Conservation (phyloP, 2,797 vertebrate genomes). For the Schizothorax lantsangensis region DNA sequence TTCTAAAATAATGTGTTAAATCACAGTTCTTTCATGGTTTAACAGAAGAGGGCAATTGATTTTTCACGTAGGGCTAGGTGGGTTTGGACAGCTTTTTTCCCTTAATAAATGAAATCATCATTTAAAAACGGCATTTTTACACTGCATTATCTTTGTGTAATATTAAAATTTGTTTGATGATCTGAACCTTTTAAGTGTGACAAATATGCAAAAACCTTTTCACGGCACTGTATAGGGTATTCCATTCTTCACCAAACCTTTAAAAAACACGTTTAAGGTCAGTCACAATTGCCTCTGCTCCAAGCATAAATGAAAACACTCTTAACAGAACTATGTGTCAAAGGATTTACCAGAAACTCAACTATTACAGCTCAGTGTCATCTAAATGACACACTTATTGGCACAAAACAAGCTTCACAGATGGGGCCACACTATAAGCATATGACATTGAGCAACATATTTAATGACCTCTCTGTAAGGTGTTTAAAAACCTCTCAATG, state of each 20-base stretch:
- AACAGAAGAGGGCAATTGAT: no score
- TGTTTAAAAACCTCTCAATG: neutral
- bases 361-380: conserved; percentile 65
- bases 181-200: no score
- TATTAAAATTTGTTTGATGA: no score
- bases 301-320: neutral
- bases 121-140: no score
- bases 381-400: conserved; percentile 51
- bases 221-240: no score
- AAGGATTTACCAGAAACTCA: conserved; percentile 65
- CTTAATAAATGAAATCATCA: no score
- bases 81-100: no score
- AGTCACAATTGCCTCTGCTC: neutral
- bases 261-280: neutral
- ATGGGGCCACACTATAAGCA: neutral
- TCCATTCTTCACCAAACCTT: neutral
- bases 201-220: no score
- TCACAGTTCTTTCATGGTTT: no score
- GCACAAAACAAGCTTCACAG: neutral
- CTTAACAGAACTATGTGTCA: neutral
- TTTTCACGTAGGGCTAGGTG: no score
- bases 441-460: neutral
- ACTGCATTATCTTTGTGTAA: no score
- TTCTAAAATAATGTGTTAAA: no score
- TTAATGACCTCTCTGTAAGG: neutral